phyloP scores from a whole-genome alignment of 1,140 invertebrate species.

The Drosophila kurseongensis region DNA sequence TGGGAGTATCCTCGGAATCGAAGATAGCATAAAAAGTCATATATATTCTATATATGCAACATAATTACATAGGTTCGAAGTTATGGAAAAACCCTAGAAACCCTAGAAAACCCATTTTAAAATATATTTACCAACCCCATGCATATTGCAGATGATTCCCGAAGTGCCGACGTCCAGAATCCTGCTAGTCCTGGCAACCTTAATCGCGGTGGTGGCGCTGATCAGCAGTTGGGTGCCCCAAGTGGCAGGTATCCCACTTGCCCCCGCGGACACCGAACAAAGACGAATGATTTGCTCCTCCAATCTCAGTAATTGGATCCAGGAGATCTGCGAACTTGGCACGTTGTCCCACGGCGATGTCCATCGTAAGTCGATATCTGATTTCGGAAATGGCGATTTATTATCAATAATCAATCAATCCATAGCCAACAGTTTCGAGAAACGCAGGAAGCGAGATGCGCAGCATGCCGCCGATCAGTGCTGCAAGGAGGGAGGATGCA shows the following conservation, averaged over 20 bases:
- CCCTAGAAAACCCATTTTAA: no score
- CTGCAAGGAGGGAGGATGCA: constrained; percentile 52
- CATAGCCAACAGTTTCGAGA: constrained; percentile 65
- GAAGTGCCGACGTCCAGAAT: constrained; percentile 29
- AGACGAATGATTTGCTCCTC: constrained; percentile 57
- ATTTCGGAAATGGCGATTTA: neutral
- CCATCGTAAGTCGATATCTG: constrained; percentile 50
- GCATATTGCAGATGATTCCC: constrained; percentile 57
- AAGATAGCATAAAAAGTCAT: no score
- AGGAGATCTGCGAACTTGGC: constrained; percentile 43
- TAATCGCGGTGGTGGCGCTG: constrained; percentile 34
- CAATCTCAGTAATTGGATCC: constrained; percentile 56
- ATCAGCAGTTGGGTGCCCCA: constrained; percentile 25
- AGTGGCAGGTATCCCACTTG: constrained; percentile 34
- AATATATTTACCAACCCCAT: no score
- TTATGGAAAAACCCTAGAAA: no score
- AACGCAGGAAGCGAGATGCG: constrained; percentile 55
- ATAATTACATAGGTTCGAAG: no score
- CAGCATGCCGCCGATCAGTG: constrained; percentile 43
- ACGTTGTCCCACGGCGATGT: constrained; percentile 40
- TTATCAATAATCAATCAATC: neutral
- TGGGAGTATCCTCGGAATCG: neutral
- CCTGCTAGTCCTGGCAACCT: constrained; percentile 44
- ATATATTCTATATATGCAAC: no score
- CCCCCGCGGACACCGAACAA: constrained; percentile 7